Evolutionary conservation across 2,797 vertebrate species (phyloP), one percentile per base, ranked within the genome.

Genomic region (Salarias fasciatus): DNA sequence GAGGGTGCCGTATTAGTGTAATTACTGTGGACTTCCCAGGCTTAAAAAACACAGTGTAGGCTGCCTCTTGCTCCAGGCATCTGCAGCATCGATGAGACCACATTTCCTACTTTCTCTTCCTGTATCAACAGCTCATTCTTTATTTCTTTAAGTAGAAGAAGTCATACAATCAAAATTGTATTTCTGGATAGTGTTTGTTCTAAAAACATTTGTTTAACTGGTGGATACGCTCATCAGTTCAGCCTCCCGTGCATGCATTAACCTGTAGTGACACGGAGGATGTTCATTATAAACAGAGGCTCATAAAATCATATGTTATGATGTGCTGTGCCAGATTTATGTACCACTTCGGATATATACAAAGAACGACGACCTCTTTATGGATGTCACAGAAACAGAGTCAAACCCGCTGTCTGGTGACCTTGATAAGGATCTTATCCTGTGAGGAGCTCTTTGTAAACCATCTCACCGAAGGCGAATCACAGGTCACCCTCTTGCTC

Each of bases 351-450:
- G 28, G 31, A 59, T 40, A 30, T 31, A 50, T 31, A 11, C 33
- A 64, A 59, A 63, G 44, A 63, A 31, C 18, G 4, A 53, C 62
- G 4, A 55, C 41, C 41, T 67, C 55, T 72, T 59, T 44, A 35
- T 48, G 31, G 29, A 69, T 58, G 53, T 68, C 8, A 59, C 40
- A 61, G 49, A 61, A 52, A 79, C 48, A 47, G 44, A 73, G 69
- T 58, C 12, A 12, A 48, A 36, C 29, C 37, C 12, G 41, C 52
- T 63, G 63, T 62, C 45, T 56, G 45, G 49, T 71, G 68, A 82
- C 74, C 83, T 82, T 69, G 80, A 84, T 82, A 77, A 75, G 43
- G 69, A 84, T 85, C 82, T 80, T 58, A 46, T 74, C 46, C 56
- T 57, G 60, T 41, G 43, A 38, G 54, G 3, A 11, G 37, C 53